Percentiles rank a stretch among this genome's conserved stretches.
Evolutionary conservation across 2,797 vertebrate species (phyloP).

Genomic region (Pseudochromis fuscus): DNA sequence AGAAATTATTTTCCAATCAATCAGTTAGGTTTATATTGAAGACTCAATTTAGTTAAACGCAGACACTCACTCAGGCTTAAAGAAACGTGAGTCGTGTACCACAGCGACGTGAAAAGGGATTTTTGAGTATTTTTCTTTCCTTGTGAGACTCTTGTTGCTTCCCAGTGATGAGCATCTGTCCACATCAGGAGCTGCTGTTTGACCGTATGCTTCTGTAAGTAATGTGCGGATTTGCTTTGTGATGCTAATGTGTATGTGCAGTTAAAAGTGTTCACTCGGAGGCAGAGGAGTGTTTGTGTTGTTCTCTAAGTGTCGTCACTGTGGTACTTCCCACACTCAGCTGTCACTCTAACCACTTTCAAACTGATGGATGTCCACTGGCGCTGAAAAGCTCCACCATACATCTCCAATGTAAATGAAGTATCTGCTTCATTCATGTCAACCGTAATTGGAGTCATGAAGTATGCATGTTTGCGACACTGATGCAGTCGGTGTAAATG

Average conservation of each 20-base stretch:
- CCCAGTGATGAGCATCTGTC: not conserved
- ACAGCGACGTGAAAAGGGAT: too few species aligned
- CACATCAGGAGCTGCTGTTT: not conserved
- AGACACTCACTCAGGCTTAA: too few species aligned
- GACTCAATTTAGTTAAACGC: too few species aligned
- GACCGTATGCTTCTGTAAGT: slow-evolving; percentile 7
- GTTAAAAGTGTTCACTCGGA: slow-evolving; percentile 2
- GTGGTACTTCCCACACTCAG: slow-evolving; percentile 19
- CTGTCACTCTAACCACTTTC: slow-evolving; percentile 33
- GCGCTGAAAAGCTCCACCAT: slow-evolving; percentile 30
- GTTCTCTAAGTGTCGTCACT: not conserved
- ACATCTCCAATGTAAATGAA: slow-evolving; percentile 33
- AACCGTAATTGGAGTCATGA: not conserved
- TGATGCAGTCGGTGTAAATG: not conserved
- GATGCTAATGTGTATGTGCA: not conserved
- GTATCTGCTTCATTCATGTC: slow-evolving; percentile 7
- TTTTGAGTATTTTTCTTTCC: too few species aligned
- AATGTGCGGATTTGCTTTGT: not conserved
- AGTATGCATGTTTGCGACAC: not conserved
- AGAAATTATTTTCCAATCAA: not conserved
- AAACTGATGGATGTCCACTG: slow-evolving; percentile 10
- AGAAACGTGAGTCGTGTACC: too few species aligned
- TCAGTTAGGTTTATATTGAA: not conserved
- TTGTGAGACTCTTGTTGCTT: not conserved
- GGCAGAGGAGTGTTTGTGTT: not conserved